Percentiles rank a stretch among this genome's conserved stretches.
These are phyloP conservation scores for Hartigia nigra DNA, from an alignment of 2,888 invertebrate genomes.

Conservation along the genomic window DNA sequence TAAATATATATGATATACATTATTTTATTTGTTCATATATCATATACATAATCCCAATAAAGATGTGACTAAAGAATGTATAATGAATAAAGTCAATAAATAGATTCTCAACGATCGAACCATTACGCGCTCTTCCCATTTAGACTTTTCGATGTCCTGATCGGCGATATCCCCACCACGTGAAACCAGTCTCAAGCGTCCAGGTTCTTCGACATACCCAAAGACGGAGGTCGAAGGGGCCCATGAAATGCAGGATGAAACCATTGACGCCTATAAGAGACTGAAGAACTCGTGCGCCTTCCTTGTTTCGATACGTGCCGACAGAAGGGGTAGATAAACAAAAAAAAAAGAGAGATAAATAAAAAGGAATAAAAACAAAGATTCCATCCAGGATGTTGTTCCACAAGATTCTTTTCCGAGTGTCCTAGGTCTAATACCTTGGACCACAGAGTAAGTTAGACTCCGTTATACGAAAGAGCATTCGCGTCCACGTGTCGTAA, in stretches of 20 bases:
- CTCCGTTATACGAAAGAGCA: background rate
- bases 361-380: background rate
- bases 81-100: background rate
- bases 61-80: background rate
- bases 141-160: background rate
- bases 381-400: background rate
- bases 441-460: background rate
- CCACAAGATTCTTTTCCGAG: background rate
- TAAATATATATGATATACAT: background rate
- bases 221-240: background rate
- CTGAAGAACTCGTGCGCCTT: background rate
- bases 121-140: background rate
- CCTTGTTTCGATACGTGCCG: background rate
- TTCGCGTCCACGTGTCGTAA: no score
- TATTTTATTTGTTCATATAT: no score
- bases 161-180: background rate
- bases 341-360: background rate
- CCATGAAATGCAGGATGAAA: background rate
- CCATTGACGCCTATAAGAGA: background rate
- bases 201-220: background rate
- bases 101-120: background rate
- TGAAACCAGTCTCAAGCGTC: background rate
- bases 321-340: background rate
- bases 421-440: background rate
- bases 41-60: no score